Percentiles rank a stretch among this genome's conserved stretches.
phyloP scores from a whole-genome alignment of 2,113 vertebrate species.

The Nerophis ophidion region DNA sequence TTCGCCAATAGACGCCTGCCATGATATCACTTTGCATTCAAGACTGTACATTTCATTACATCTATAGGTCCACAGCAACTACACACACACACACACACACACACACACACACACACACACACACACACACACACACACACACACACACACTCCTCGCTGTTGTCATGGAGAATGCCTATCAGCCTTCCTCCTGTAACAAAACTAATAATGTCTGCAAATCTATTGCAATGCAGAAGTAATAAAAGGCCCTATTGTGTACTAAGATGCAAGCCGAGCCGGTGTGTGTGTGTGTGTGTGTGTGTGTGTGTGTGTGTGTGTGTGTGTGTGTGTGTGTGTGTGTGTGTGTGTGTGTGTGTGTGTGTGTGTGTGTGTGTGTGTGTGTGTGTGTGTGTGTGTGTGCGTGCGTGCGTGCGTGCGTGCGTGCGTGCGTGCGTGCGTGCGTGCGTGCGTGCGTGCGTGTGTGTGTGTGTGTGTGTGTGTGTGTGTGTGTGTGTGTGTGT shows the following conservation, averaged over 20 bases:
- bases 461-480: slow-evolving; percentile 27
- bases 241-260: slow-evolving; percentile 33
- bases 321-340: too few species aligned
- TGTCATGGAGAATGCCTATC: slow-evolving; percentile 57
- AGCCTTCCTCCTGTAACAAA: slow-evolving; percentile 40
- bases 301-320: slow-evolving; percentile 1
- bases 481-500: too few species aligned
- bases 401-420: too few species aligned
- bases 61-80: slow-evolving; percentile 20
- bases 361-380: slow-evolving; percentile 4
- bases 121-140: slow-evolving; percentile 6
- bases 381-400: slow-evolving; percentile 17
- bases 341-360: not conserved
- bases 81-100: slow-evolving; percentile 6
- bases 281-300: slow-evolving; percentile 20
- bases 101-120: slow-evolving; percentile 18
- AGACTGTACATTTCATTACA: slow-evolving; percentile 38
- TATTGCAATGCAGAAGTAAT: slow-evolving; percentile 37
- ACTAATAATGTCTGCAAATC: slow-evolving; percentile 53
- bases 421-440: too few species aligned
- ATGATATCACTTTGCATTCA: slow-evolving; percentile 23
- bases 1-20: not conserved
- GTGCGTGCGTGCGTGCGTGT: too few species aligned
- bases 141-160: slow-evolving; percentile 25
- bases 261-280: slow-evolving; percentile 2